Evolutionary conservation across 2,888 invertebrate genomes (phyloP), one percentile per base, ranked within the genome.

Genomic region (Phyto melanocephala): DNA sequence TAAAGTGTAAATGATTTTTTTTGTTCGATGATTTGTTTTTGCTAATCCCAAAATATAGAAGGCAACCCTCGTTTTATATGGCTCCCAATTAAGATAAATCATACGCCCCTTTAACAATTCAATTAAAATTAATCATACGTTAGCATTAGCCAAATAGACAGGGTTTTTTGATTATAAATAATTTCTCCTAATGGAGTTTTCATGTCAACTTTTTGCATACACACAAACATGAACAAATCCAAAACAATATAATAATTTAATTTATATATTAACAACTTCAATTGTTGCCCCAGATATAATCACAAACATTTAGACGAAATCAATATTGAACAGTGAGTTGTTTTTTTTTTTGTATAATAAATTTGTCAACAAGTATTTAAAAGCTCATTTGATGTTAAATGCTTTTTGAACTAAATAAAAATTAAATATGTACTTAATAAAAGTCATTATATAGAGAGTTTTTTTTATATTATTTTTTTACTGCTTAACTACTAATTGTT

Each of bases 101-200:
- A 17, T 75, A 58, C 67, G 65, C 37, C 58, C 3, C 1, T 13
- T 13, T n/a, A 65, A 33, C 37, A 10, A 10, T 17, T 37, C 50
- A 33, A 70, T 56, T 35, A 17, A 70, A 33, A 45, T 47, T 40
- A 58, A 45, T 58, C 22, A 56, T 45, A 56, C 33, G n/a, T 17
- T 56, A 8, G 28, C 4, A 1, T 0, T 20, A 7, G 10, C 42
- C 45, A 6, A 45, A 45, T 17, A 33, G 17, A 7, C n/a, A n/a
- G n/a, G n/a, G 15, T 24, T 24, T 8, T 47, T 45, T 35, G 1
- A 17, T 35, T 17, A 68, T 17, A 28, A 56, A 54, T 17, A 28
- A 40, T 22, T 11, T 13, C 11, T 42, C 13, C 7, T 40, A 42
- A 13, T 28, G 15, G 5, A 13, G 17, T 42, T 40, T 22, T 35